These are phyloP conservation scores for Zaprionus africanus DNA, from an alignment of 1,140 invertebrate genomes.

Conservation along the genomic window DNA sequence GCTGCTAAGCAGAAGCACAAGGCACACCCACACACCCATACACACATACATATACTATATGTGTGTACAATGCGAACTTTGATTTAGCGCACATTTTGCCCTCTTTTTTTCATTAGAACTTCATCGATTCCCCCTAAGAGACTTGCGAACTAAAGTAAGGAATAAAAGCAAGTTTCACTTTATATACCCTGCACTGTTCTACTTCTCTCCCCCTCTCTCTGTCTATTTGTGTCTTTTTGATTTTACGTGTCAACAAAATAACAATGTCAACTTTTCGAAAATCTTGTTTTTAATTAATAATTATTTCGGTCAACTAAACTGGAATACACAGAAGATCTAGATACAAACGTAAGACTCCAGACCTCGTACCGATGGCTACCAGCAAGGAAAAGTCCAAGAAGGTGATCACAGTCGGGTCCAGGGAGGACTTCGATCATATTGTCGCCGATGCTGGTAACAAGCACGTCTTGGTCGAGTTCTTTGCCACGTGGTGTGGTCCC, in stretches of 20 bases:
- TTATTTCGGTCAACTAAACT: constrained; percentile 23
- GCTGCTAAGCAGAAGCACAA: constrained; percentile 20
- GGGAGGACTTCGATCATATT: constrained; percentile 89
- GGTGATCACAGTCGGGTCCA: constrained; percentile 69
- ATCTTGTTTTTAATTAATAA: constrained; percentile 3
- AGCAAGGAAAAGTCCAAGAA: constrained; percentile 34
- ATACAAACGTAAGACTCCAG: background rate
- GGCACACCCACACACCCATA: constrained; percentile 14
- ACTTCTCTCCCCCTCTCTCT: background rate
- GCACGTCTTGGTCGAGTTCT: constrained; percentile 93
- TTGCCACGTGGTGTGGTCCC: constrained; percentile 92
- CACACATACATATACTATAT: constrained; percentile 4
- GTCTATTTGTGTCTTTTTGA: background rate
- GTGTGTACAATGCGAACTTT: constrained; percentile 18
- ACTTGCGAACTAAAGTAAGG: background rate
- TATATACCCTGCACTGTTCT: background rate
- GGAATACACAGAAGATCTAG: background rate
- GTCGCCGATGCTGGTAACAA: constrained; percentile 91
- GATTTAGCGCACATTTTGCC: background rate
- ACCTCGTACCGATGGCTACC: constrained; percentile 43
- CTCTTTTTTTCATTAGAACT: constrained; percentile 10
- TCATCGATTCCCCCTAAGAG: background rate
- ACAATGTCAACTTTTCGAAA: background rate
- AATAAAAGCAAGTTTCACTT: background rate
- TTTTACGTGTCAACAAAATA: background rate